These are phyloP conservation scores for Rissa tridactyla DNA, from an alignment of 2,113 vertebrate genomes.

Conservation along the genomic window DNA sequence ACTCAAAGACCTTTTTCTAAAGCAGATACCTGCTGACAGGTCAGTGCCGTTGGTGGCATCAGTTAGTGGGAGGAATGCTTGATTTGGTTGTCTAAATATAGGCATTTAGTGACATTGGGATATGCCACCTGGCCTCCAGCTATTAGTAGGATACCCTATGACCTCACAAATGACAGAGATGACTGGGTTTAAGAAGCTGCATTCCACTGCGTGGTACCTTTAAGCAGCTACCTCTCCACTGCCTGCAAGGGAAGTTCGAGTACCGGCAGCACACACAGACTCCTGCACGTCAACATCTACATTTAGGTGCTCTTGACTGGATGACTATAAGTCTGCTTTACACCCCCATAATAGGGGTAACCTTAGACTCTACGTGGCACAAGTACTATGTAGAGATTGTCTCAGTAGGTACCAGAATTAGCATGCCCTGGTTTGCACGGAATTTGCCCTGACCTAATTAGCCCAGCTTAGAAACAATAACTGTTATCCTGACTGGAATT, in stretches of 20 bases:
- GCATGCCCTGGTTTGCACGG: not conserved
- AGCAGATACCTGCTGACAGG: not conserved
- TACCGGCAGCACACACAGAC: not conserved
- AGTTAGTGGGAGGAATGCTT: not conserved
- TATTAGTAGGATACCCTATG: not conserved
- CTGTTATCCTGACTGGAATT: not conserved
- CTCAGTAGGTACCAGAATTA: not conserved
- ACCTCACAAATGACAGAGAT: not conserved
- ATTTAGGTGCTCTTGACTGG: not conserved
- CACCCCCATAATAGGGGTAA: not conserved
- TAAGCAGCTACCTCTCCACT: no score
- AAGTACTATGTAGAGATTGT: not conserved
- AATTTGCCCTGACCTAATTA: not conserved
- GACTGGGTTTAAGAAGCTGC: not conserved
- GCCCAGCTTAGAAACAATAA: not conserved
- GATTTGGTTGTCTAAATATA: not conserved
- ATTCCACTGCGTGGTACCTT: not conserved
- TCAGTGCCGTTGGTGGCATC: not conserved
- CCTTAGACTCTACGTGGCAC: not conserved
- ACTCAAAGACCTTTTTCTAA: not conserved
- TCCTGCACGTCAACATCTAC: not conserved
- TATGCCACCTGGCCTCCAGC: not conserved
- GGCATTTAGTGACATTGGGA: not conserved
- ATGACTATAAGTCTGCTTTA: not conserved
- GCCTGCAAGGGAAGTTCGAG: not conserved